Evolutionary conservation across 2,888 invertebrate genomes (phyloP).

Genomic region (Steinernema hermaphroditum): DNA sequence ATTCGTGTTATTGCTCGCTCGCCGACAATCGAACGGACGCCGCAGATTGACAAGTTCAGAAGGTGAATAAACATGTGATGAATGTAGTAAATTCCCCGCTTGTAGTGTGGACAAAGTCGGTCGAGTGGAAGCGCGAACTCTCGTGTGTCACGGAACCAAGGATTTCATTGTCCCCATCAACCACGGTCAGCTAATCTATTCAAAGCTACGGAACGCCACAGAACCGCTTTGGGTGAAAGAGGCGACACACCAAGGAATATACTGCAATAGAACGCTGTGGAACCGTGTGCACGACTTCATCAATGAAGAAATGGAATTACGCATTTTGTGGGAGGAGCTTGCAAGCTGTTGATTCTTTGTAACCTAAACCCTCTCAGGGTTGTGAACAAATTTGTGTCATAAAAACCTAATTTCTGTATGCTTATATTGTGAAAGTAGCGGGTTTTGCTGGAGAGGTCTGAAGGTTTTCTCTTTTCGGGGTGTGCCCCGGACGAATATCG

Average conservation of each 20-base stretch:
- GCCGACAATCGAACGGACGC: constrained; percentile 32
- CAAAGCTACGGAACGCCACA: background rate
- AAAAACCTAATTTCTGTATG: no score
- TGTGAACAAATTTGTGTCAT: no score
- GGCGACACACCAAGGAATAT: constrained; percentile 20
- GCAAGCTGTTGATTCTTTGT: background rate
- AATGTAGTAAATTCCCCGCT: background rate
- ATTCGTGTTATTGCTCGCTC: constrained; percentile 37
- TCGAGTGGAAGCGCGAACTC: constrained; percentile 43
- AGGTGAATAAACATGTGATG: constrained; percentile 11
- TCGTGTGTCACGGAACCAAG: constrained; percentile 48
- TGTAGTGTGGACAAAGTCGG: constrained; percentile 44
- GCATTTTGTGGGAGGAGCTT: background rate
- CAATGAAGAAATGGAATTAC: background rate
- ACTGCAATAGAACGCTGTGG: constrained; percentile 8
- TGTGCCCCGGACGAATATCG: no score
- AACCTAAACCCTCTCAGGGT: background rate
- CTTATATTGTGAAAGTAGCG: no score
- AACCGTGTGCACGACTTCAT: constrained; percentile 1
- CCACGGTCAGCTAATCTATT: constrained; percentile 3
- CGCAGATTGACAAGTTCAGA: constrained; percentile 31
- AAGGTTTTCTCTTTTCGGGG: no score
- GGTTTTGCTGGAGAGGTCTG: no score
- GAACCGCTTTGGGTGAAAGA: background rate
- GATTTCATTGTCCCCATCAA: constrained; percentile 40